Evolutionary conservation across 2,888 invertebrate species (phyloP).

Genomic region (Tanypteryx hageni): DNA sequence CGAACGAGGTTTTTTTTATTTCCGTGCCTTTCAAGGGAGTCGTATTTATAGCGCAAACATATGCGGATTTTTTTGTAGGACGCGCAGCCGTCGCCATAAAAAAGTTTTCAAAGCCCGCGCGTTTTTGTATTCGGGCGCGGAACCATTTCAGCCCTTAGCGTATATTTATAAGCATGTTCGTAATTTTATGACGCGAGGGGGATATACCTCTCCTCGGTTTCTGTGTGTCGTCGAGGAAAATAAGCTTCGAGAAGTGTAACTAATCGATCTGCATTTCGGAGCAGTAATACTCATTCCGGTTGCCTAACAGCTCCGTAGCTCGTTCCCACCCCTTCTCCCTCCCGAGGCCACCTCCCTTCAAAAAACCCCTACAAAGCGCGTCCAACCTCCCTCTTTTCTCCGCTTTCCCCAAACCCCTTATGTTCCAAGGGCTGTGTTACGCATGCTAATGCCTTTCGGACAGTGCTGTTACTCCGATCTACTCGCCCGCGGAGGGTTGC

Average conservation of each 20-base stretch:
- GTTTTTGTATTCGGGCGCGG: no score
- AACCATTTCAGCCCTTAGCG: no score
- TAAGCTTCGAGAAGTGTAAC: background rate
- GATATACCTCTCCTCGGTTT: background rate
- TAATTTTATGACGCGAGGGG: background rate
- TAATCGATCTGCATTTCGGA: background rate
- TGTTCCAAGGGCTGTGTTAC: background rate
- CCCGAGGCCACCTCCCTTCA: background rate
- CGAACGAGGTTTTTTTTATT: no score
- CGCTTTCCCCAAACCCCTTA: background rate
- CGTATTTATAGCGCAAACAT: no score
- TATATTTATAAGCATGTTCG: background rate
- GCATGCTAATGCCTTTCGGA: background rate
- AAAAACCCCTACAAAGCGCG: background rate
- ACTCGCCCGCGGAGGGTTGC: background rate
- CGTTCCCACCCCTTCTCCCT: no score
- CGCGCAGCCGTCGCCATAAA: no score
- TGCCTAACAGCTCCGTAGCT: no score
- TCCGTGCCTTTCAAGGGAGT: no score
- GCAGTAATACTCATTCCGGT: background rate
- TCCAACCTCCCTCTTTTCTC: background rate
- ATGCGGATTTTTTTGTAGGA: no score
- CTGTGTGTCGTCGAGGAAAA: background rate
- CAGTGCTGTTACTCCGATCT: background rate
- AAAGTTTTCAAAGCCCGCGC: no score